phyloP scores from a whole-genome alignment of 1,140 invertebrate genomes.

The Alviniconcha marisindica region DNA sequence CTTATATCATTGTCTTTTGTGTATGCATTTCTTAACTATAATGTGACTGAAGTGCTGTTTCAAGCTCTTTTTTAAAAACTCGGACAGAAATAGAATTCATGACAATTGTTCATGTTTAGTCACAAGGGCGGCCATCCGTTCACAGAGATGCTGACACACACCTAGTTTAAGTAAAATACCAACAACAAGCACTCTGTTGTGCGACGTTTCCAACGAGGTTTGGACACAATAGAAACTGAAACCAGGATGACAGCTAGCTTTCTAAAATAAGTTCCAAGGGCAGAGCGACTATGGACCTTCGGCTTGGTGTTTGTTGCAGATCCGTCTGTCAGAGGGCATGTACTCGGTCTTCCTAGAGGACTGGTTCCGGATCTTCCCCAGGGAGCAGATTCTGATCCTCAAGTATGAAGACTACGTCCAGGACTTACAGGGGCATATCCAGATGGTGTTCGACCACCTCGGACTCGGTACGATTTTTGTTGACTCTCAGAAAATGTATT shows the following conservation, averaged over 20 bases:
- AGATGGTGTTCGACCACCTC: slow-evolving; percentile 11
- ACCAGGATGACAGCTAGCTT: neutral
- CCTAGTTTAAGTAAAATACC: neutral
- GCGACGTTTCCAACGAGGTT: neutral
- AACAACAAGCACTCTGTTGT: neutral
- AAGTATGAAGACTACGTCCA: slow-evolving; percentile 15
- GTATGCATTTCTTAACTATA: too few relatives aligned
- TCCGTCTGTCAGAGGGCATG: slow-evolving; percentile 36
- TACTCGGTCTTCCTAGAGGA: slow-evolving; percentile 31
- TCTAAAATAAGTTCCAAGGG: too few relatives aligned
- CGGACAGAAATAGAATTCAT: too few relatives aligned
- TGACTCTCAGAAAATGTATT: too few relatives aligned
- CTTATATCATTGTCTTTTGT: too few relatives aligned
- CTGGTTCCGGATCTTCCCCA: slow-evolving; percentile 34
- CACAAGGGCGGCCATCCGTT: too few relatives aligned
- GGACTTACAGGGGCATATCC: neutral
- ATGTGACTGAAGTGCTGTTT: too few relatives aligned
- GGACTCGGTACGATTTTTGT: slow-evolving; percentile 18
- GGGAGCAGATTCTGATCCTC: slow-evolving; percentile 20
- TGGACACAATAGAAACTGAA: neutral
- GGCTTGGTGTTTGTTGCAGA: too few relatives aligned
- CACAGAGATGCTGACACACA: too few relatives aligned
- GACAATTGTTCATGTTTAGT: too few relatives aligned
- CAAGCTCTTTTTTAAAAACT: too few relatives aligned
- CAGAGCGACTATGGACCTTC: too few relatives aligned